Percentiles rank a stretch among this genome's conserved stretches.
phyloP scores from a whole-genome alignment of 2,888 invertebrate species.

The Clivina fossor region DNA sequence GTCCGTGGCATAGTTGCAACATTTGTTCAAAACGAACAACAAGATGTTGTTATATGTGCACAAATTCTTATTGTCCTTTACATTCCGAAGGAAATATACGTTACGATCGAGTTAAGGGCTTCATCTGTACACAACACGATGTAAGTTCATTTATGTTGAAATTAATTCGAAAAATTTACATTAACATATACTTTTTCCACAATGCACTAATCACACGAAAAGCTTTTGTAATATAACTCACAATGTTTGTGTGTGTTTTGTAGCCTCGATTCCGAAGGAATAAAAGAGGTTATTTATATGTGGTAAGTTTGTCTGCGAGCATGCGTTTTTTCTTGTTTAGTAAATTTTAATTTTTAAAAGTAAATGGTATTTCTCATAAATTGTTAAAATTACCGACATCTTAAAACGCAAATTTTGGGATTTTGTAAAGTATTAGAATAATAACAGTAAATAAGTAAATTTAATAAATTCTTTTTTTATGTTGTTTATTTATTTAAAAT shows the following conservation, averaged over 20 bases:
- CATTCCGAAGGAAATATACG: conserved; percentile 51
- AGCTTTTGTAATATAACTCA: background rate
- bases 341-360: too few relatives aligned
- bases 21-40: conserved; percentile 50
- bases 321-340: too few relatives aligned
- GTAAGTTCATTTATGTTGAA: conserved; percentile 40
- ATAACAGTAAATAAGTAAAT: too few relatives aligned
- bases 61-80: conserved; percentile 51
- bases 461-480: too few relatives aligned
- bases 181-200: background rate
- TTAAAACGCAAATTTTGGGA: too few relatives aligned
- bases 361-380: too few relatives aligned
- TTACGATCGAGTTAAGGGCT: conserved; percentile 48
- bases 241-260: background rate
- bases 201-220: background rate
- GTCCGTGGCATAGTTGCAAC: conserved; percentile 52
- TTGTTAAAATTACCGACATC: too few relatives aligned
- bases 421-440: too few relatives aligned
- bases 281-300: conserved; percentile 2
- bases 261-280: conserved; percentile 10
- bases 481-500: too few relatives aligned
- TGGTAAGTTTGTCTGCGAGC: too few relatives aligned
- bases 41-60: conserved; percentile 50
- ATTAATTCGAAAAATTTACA: background rate
- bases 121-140: conserved; percentile 48